These are phyloP conservation scores for Hydrolagus colliei DNA, from an alignment of 2,797 vertebrate genomes.

Conservation along the genomic window DNA sequence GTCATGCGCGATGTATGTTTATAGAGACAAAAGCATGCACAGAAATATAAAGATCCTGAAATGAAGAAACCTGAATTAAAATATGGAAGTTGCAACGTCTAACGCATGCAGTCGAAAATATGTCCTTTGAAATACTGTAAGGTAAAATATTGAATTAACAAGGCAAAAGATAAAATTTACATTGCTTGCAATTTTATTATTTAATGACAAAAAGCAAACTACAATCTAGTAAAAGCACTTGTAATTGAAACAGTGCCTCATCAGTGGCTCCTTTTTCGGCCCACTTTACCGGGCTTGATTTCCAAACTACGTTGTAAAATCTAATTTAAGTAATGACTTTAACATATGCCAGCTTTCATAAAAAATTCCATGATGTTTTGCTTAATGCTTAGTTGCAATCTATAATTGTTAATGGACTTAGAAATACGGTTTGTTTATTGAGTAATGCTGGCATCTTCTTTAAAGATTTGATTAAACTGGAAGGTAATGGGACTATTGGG, in stretches of 20 bases:
- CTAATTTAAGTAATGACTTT: conserved; percentile 13
- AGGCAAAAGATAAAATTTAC: neutral
- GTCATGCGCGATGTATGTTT: neutral
- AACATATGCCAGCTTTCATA: conserved; percentile 9
- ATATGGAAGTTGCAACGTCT: neutral
- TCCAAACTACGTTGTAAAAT: conserved; percentile 11
- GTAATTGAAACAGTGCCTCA: neutral
- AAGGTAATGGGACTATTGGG: conserved; percentile 21
- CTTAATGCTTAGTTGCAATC: conserved; percentile 6
- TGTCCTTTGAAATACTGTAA: neutral
- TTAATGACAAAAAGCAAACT: neutral
- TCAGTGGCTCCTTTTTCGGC: neutral
- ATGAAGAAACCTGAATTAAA: neutral
- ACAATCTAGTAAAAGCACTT: neutral
- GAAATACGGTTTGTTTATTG: conserved; percentile 26
- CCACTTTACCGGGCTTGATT: neutral
- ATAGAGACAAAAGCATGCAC: conserved; percentile 1
- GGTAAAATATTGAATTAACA: neutral
- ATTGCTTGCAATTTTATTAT: neutral
- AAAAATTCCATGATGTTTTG: conserved; percentile 10
- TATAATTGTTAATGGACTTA: conserved; percentile 21
- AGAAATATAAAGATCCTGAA: neutral
- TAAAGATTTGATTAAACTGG: conserved; percentile 26
- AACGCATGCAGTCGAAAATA: neutral
- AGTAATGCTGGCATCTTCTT: conserved; percentile 27